Base-by-base conservation (phyloP, 2,797 vertebrate species). In the Neosalanx taihuensis region DNA sequence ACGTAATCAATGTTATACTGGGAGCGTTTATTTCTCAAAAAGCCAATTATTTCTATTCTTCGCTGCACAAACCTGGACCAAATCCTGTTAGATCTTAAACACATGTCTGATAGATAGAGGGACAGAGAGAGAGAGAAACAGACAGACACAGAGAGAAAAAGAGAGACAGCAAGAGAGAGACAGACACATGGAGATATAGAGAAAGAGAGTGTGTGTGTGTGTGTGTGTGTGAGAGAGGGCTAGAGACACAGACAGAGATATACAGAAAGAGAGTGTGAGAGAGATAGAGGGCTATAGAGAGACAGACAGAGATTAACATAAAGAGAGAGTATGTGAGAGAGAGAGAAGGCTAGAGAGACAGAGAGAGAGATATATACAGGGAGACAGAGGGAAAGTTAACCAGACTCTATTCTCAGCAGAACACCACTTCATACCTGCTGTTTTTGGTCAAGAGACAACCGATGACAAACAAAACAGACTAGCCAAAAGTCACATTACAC, bases 11-110 rank as follows among this genome's bases (percentile, higher is more conserved):
- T 51, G 23, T n/a, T 70, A 31, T 62, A 62, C 58, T 72, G 30
- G 17, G 61, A 56, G 73, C 70, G 61, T 81, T 64, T 78, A 49
- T 69, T 30, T 67, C 41, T 62, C 23, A 20, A 80, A 70, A 67
- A 74, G 64, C 2, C 59, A 69, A 76, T 80, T 82, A 81, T 83
- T 79, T 78, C 37, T 26, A 76, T 81, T 33, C 64, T 83, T 81
- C 73, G 80, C 63, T 84, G 56, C 56, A 63, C 60, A 53, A 67
- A 51, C 59, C 75, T 82, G 60, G 81, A 83, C 69, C 78, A 88
- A 86, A 79, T 78, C 75, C 71, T 74, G 65, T 29, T 77, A 80
- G 79, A 84, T 85, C 78, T 80, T 57, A 79, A 83, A 86, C 79
- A 88, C 72, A 84, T 79, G 84, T 75, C 72, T 63, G 13, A 23